phyloP scores from a whole-genome alignment of 2,797 vertebrate species.

The Tauraco hartlaubi region DNA sequence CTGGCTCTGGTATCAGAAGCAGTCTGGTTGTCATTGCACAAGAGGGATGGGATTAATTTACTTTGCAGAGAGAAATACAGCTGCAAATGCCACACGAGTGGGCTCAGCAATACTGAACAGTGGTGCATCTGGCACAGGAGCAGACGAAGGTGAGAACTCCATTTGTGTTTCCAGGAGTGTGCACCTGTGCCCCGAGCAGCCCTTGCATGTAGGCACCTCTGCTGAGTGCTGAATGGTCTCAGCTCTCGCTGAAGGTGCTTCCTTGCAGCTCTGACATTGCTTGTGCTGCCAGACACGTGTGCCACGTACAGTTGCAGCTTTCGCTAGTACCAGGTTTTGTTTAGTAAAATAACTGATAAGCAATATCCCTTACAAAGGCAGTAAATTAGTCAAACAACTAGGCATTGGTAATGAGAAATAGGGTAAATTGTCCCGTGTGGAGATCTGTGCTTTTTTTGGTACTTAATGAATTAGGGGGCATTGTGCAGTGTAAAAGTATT shows the following conservation, averaged over 20 bases:
- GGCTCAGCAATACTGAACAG: background rate
- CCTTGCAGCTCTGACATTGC: background rate
- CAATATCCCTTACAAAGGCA: background rate
- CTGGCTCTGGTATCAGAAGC: background rate
- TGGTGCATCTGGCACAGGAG: background rate
- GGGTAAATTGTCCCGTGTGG: background rate
- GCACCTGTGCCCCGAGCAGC: background rate
- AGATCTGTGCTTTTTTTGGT: background rate
- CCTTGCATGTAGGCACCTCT: background rate
- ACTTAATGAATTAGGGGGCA: background rate
- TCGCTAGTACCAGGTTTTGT: background rate
- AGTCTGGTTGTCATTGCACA: background rate
- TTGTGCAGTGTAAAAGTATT: background rate
- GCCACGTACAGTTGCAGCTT: background rate
- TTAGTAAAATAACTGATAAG: background rate
- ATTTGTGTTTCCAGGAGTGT: background rate
- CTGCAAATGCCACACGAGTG: background rate
- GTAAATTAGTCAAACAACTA: background rate
- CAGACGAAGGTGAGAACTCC: background rate
- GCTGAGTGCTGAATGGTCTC: background rate
- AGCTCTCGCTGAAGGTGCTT: background rate
- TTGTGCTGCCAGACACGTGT: background rate
- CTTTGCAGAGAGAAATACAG: background rate
- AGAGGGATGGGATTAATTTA: background rate
- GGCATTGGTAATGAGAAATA: background rate